Percentiles rank a stretch among this genome's conserved stretches.
phyloP scores from a whole-genome alignment of 92 coral and sea anemone genomes.

The Nematostella vectensis region DNA sequence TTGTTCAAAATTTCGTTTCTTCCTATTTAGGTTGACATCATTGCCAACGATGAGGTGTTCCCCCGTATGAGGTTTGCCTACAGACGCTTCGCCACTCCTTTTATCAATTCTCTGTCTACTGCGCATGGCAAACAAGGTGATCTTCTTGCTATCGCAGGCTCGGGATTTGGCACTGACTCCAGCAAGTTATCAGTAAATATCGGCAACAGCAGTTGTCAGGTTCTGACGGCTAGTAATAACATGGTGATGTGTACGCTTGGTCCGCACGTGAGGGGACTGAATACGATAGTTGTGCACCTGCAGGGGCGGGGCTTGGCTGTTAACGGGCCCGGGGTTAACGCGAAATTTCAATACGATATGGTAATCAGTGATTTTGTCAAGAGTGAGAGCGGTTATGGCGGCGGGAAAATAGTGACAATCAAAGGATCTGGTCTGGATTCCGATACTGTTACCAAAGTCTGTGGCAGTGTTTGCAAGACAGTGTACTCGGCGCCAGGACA shows the following conservation, averaged over 20 bases:
- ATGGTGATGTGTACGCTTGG: slow-evolving; percentile 41
- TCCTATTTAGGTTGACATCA: slow-evolving; percentile 29
- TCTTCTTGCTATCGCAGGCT: slow-evolving; percentile 50
- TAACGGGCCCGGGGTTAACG: slow-evolving; percentile 11
- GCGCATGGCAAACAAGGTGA: slow-evolving; percentile 45
- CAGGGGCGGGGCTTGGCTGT: slow-evolving; percentile 65
- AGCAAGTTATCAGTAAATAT: slow-evolving; percentile 35
- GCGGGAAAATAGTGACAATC: slow-evolving; percentile 56
- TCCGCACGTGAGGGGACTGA: slow-evolving; percentile 44
- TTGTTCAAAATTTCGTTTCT: too few species aligned
- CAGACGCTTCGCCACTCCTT: slow-evolving; percentile 53
- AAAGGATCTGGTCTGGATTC: slow-evolving; percentile 58
- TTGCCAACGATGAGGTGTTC: slow-evolving; percentile 30
- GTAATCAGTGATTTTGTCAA: slow-evolving; percentile 31
- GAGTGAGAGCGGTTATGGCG: slow-evolving; percentile 62
- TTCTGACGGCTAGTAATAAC: slow-evolving; percentile 22
- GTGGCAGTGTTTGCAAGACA: slow-evolving; percentile 24
- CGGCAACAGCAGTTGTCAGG: slow-evolving; percentile 45
- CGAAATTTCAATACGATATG: slow-evolving; percentile 47
- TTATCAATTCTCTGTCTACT: slow-evolving; percentile 50
- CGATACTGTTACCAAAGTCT: slow-evolving; percentile 30
- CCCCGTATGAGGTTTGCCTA: slow-evolving; percentile 60
- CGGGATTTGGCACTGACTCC: slow-evolving; percentile 50
- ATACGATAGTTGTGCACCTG: slow-evolving; percentile 47
- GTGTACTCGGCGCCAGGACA: slow-evolving; percentile 15